phyloP scores from a whole-genome alignment of 2,113 vertebrate genomes.

The Oryzias melastigma region DNA sequence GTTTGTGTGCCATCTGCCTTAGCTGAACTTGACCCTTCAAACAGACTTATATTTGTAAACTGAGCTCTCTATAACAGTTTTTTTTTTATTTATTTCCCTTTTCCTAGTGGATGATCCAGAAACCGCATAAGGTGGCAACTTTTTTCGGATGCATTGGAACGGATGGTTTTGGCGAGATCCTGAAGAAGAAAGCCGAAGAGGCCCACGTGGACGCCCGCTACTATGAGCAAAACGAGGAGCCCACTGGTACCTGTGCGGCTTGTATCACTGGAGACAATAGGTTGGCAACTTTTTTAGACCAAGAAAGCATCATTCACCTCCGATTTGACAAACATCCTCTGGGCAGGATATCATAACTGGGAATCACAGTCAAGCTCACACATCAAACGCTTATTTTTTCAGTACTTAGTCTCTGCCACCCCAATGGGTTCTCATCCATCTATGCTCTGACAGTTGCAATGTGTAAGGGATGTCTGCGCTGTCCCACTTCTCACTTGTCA shows the following conservation, averaged over 20 bases:
- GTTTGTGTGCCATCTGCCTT: constrained; percentile 70
- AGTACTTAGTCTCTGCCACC: constrained; percentile 55
- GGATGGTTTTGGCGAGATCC: constrained; percentile 91
- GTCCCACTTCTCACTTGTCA: constrained; percentile 63
- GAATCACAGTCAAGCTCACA: constrained; percentile 50
- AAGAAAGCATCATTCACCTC: constrained; percentile 14
- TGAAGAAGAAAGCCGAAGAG: constrained; percentile 92
- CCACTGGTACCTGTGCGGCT: constrained; percentile 95
- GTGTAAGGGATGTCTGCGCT: constrained; percentile 61
- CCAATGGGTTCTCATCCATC: constrained; percentile 69
- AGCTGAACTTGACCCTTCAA: constrained; percentile 60
- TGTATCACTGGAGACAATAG: constrained; percentile 97
- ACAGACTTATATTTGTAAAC: constrained; percentile 67
- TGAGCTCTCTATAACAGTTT: constrained; percentile 47
- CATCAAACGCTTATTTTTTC: constrained; percentile 63
- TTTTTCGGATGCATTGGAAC: constrained; percentile 97
- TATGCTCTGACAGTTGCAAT: constrained; percentile 65
- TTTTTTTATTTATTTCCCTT: constrained; percentile 1
- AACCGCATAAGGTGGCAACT: constrained; percentile 90
- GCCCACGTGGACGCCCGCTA: constrained; percentile 93
- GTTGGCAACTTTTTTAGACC: constrained; percentile 64
- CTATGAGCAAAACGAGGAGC: constrained; percentile 90
- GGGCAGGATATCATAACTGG: constrained; percentile 57
- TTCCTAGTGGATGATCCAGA: constrained; percentile 96
- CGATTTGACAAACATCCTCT: constrained; percentile 16